These are phyloP conservation scores for Gonocerus acuteangulatus DNA, from an alignment of 2,888 invertebrate species.

Conservation along the genomic window DNA sequence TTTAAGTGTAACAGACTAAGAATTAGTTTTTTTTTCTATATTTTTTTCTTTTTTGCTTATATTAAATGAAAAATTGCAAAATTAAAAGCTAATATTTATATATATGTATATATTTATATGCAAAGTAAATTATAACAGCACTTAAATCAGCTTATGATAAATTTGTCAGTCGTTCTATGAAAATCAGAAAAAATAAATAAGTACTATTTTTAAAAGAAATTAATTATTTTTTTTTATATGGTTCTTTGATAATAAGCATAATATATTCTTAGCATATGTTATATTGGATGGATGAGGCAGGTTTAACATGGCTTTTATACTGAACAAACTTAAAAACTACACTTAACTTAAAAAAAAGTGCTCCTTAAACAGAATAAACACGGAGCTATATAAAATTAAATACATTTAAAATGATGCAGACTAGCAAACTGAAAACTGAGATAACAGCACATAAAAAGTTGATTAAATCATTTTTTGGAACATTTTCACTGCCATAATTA, in stretches of 20 bases:
- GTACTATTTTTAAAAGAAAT: constrained; percentile 6
- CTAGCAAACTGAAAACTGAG: not conserved
- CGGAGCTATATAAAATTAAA: too few relatives aligned
- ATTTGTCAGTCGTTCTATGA: constrained; percentile 13
- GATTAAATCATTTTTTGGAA: not conserved
- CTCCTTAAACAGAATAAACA: too few relatives aligned
- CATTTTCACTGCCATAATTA: constrained; percentile 16
- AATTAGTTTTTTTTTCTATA: not conserved
- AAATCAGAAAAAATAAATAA: not conserved
- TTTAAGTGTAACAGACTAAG: not conserved
- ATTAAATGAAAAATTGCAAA: not conserved
- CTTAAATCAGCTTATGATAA: not conserved
- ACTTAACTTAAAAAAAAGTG: too few relatives aligned
- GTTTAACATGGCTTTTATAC: constrained; percentile 10
- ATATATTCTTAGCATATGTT: constrained; percentile 7
- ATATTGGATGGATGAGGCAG: constrained; percentile 22
- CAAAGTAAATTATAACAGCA: not conserved
- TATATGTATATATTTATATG: not conserved
- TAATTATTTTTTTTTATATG: not conserved
- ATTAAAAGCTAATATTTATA: not conserved
- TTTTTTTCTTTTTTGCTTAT: too few relatives aligned
- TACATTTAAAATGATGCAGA: not conserved
- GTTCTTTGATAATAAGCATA: constrained; percentile 7
- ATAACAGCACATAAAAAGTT: not conserved
- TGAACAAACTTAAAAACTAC: too few relatives aligned